Evolutionary conservation across 2,113 vertebrate genomes (phyloP).

Genomic region (Caranx melampygus): DNA sequence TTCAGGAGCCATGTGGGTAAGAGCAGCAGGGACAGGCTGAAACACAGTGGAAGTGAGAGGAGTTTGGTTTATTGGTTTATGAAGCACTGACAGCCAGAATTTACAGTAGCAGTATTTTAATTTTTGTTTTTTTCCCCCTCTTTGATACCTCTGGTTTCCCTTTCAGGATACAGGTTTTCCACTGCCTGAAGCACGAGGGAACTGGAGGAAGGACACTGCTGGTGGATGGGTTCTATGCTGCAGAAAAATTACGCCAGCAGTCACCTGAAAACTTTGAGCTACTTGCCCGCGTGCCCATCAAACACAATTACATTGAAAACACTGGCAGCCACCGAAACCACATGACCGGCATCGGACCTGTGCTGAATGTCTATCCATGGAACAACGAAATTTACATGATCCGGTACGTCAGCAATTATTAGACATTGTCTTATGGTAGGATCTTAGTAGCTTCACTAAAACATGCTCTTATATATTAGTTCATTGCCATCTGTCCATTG

Average conservation of each 20-base stretch:
- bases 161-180: slow-evolving; percentile 93
- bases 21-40: slow-evolving; percentile 52
- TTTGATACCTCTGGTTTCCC: background rate
- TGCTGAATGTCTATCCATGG: slow-evolving; percentile 93
- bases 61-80: background rate
- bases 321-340: slow-evolving; percentile 86
- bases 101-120: background rate
- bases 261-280: slow-evolving; percentile 88
- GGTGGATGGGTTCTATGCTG: slow-evolving; percentile 93
- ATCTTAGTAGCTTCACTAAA: background rate
- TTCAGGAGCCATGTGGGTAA: slow-evolving; percentile 95
- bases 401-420: slow-evolving; percentile 78
- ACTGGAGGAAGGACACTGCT: slow-evolving; percentile 91
- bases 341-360: slow-evolving; percentile 89
- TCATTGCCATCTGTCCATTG: background rate
- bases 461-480: background rate
- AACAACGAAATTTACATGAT: slow-evolving; percentile 95
- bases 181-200: slow-evolving; percentile 93
- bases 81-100: background rate
- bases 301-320: slow-evolving; percentile 91
- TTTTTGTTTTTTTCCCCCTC: too few species aligned
- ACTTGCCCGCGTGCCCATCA: slow-evolving; percentile 88
- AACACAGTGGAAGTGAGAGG: background rate
- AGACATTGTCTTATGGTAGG: background rate
- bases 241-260: slow-evolving; percentile 83